Percentiles rank a stretch among this genome's conserved stretches.
Evolutionary conservation across 2,113 vertebrate genomes (phyloP).

Genomic region (Morone chrysops): DNA sequence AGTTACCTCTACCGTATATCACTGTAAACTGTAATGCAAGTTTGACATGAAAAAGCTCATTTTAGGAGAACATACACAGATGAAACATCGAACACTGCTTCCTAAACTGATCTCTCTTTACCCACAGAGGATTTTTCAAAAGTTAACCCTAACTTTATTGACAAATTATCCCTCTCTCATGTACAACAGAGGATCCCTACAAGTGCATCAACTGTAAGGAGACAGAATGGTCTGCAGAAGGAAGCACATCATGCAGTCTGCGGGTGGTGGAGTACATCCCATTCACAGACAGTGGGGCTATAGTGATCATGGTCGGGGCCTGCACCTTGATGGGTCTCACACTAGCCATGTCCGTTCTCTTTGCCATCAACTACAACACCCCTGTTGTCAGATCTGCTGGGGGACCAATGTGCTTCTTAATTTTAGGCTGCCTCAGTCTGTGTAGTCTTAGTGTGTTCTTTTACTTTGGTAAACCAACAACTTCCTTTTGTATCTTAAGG

Average conservation of each 20-base stretch:
- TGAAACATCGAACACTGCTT: no score
- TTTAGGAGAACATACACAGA: no score
- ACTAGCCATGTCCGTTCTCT: no score
- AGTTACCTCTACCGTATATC: neutral
- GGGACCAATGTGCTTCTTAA: constrained; percentile 87
- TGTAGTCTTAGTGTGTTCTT: constrained; percentile 84
- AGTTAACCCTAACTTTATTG: no score
- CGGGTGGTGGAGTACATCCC: no score
- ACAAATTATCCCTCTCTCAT: neutral
- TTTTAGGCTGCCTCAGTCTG: constrained; percentile 84
- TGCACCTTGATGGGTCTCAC: no score
- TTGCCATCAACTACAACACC: no score
- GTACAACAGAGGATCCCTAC: constrained; percentile 77
- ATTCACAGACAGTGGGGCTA: no score
- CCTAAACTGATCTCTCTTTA: no score
- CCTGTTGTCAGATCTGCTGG: constrained; percentile 91
- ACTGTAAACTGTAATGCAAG: neutral
- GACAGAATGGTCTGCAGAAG: constrained; percentile 83
- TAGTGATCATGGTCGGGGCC: no score
- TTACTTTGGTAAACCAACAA: constrained; percentile 83
- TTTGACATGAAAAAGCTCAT: neutral
- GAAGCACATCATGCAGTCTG: constrained; percentile 84
- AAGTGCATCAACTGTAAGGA: constrained; percentile 81
- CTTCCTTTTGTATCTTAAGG: constrained; percentile 77
- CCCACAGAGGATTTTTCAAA: no score